Base-by-base conservation (phyloP, 2,113 vertebrate genomes). In the Lepidothrix coronata region DNA sequence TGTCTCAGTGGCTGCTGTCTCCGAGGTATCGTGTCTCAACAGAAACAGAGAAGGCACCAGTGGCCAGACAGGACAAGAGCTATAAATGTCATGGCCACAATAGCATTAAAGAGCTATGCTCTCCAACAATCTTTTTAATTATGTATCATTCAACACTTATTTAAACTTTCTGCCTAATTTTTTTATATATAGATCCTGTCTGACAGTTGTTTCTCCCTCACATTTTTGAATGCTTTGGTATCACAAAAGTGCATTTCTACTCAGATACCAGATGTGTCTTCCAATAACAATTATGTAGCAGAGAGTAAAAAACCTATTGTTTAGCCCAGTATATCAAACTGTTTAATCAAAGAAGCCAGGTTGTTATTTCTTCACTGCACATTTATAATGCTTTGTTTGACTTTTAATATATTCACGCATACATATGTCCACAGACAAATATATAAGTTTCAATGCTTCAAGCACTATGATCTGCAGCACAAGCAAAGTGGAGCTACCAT, bases 381-480 rank as follows among this genome's bases (percentile, higher is more conserved):
- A 57, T 94, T 90, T 55, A 55, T 93, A 92, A 81, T 17, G 48
- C 22, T 87, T 88, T 91, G 76, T 90, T 95, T 96, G 85, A 95
- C 82, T 93, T 91, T 48, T 88, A 81, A 35, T 66, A 39, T 1
- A 0, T 30, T 66, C 1, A 0, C 49, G 33, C 12, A 1, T 58
- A 12, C 35, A 41, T 52, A 80, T 4, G 1, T 48, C 14, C 51
- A 10, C 7, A 39, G 39, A 72, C n/a, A 82, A 23, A 85, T 31
- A 20, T 3, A 12, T 20, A 21, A 1, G 2, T 75, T 89, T 39
- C 3, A 2, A 9, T 18, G 41, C 49, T 65, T 68, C 1, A 0
- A 82, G 46, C n/a, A 17, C 27, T 8, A 33, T 4, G 25, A 51
- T 65, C 24, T 35, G 41, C 72, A 79, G 59, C n/a, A 14, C 15